Percentiles rank a stretch among this genome's conserved stretches.
phyloP scores from a whole-genome alignment of 1,140 invertebrate genomes.

The Drosophila nannoptera region DNA sequence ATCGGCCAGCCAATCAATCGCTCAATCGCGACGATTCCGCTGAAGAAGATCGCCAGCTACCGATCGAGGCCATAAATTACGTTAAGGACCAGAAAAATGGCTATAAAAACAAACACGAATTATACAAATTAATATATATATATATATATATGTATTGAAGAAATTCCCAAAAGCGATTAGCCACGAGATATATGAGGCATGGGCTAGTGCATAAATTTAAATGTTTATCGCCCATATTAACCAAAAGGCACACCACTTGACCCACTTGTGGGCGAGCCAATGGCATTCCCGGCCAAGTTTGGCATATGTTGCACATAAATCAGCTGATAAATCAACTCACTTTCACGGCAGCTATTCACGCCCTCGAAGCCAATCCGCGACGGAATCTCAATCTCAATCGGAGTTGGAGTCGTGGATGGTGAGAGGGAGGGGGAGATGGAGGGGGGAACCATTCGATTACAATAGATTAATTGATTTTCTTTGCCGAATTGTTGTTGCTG shows the following conservation, averaged over 20 bases:
- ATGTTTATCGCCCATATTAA: not conserved
- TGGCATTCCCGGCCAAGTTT: conserved; percentile 13
- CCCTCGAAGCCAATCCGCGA: conserved; percentile 12
- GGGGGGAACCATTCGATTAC: conserved; percentile 36
- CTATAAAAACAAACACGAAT: not conserved
- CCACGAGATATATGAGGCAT: too few relatives aligned
- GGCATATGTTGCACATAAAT: conserved; percentile 14
- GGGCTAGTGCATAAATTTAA: not conserved
- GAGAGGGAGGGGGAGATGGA: too few relatives aligned
- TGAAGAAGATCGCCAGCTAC: too few relatives aligned
- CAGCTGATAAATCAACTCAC: conserved; percentile 12
- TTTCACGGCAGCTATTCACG: conserved; percentile 24
- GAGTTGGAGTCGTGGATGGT: not conserved
- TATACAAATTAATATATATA: too few relatives aligned
- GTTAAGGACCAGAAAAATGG: not conserved
- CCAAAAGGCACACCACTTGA: not conserved
- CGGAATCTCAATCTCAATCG: conserved; percentile 6
- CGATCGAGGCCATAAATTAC: too few relatives aligned
- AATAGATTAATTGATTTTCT: conserved; percentile 67
- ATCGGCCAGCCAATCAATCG: too few relatives aligned
- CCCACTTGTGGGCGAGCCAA: not conserved
- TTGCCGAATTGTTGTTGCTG: conserved; percentile 34
- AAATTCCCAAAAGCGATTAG: too few relatives aligned
- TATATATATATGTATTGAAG: too few relatives aligned
- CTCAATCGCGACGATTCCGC: too few relatives aligned